Percentiles rank a stretch among this genome's conserved stretches.
These are phyloP conservation scores for Agapornis roseicollis DNA, from an alignment of 2,113 vertebrate species.

Conservation along the genomic window DNA sequence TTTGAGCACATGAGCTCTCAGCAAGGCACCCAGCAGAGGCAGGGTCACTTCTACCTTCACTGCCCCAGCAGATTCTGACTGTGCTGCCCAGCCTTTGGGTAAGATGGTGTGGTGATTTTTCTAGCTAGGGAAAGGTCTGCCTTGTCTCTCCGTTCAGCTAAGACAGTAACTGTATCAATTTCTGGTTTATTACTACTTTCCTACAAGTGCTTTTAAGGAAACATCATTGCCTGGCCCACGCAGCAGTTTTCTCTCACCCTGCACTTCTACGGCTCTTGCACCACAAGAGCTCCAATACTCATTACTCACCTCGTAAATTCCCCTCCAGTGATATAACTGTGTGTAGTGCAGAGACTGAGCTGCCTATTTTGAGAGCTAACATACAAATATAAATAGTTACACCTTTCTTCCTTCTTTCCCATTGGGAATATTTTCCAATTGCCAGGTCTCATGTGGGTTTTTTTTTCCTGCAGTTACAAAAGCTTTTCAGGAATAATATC, in stretches of 20 bases:
- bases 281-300: neutral
- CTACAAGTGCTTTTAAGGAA: neutral
- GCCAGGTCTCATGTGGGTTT: accelerated
- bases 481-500: neutral
- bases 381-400: neutral
- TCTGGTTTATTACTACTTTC: neutral
- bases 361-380: neutral
- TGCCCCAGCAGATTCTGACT: neutral
- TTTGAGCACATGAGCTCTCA: accelerated
- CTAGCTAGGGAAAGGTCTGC: neutral
- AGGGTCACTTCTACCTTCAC: neutral
- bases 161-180: neutral
- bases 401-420: neutral
- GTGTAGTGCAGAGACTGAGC: neutral
- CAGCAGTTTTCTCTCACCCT: neutral
- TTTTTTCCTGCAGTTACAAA: neutral
- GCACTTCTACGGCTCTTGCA: neutral
- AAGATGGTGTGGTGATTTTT: neutral
- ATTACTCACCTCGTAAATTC: neutral
- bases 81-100: neutral
- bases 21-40: neutral
- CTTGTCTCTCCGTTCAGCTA: neutral
- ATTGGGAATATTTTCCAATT: neutral
- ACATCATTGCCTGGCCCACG: neutral
- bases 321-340: neutral